Conservation (phyloP, 2,888 invertebrate species). For the Oscheius onirici region DNA sequence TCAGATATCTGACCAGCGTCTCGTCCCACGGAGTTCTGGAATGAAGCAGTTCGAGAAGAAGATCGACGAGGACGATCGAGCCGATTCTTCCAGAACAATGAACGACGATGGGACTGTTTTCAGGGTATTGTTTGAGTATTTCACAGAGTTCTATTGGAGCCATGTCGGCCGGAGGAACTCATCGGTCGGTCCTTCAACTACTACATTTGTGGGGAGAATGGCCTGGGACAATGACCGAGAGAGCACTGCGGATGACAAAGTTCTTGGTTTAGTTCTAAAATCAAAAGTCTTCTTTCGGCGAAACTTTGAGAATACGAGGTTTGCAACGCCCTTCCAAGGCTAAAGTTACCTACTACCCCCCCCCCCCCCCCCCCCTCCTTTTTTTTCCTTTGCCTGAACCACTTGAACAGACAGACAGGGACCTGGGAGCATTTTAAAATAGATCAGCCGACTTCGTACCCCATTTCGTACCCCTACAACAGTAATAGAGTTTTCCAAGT, state of each 20-base stretch:
- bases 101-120: background rate
- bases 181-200: conserved; percentile 17
- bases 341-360: no score
- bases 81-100: conserved; percentile 39
- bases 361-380: no score
- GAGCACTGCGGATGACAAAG: background rate
- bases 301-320: no score
- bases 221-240: background rate
- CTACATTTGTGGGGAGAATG: background rate
- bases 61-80: conserved; percentile 37
- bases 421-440: no score
- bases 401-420: no score
- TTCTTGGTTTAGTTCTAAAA: no score
- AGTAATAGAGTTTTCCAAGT: no score
- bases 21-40: background rate
- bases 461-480: no score
- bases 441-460: no score
- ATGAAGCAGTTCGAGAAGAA: conserved; percentile 1
- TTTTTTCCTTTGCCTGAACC: no score
- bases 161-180: conserved; percentile 18
- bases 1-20: background rate
- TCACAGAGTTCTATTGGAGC: conserved; percentile 15
- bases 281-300: no score
- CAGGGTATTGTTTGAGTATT: background rate
- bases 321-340: no score